phyloP scores from a whole-genome alignment of 2,888 invertebrate species.

The Tenthredo notha region DNA sequence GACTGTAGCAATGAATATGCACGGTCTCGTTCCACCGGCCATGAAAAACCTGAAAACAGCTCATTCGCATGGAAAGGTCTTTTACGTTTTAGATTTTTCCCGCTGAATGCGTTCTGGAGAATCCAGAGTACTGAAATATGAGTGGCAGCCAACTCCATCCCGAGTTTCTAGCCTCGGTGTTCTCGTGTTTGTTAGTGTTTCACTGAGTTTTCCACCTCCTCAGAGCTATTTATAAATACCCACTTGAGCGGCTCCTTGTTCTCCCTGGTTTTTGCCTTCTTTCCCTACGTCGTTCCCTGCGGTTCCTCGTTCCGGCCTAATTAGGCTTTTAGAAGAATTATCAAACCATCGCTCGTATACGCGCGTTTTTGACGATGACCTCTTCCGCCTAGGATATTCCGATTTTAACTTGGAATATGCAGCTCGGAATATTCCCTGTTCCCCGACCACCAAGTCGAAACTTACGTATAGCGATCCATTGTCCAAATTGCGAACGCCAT shows the following conservation, averaged over 20 bases:
- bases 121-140: slow-evolving; percentile 40
- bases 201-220: slow-evolving; percentile 44
- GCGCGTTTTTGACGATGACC: no score
- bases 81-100: slow-evolving; percentile 45
- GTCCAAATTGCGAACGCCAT: slow-evolving; percentile 53
- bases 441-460: slow-evolving; percentile 43
- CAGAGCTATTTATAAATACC: slow-evolving; percentile 45
- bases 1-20: slow-evolving; percentile 29
- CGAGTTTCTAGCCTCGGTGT: slow-evolving; percentile 26
- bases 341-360: slow-evolving; percentile 1
- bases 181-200: slow-evolving; percentile 47
- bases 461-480: slow-evolving; percentile 49
- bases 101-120: slow-evolving; percentile 43
- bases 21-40: slow-evolving; percentile 39
- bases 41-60: slow-evolving; percentile 33
- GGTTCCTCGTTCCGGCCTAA: slow-evolving; percentile 36
- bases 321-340: slow-evolving; percentile 37
- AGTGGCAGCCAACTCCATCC: slow-evolving; percentile 38
- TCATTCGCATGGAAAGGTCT: slow-evolving; percentile 49
- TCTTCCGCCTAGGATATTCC: no score
- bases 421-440: background rate
- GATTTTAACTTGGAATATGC: background rate
- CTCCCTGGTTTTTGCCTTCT: slow-evolving; percentile 46
- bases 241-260: slow-evolving; percentile 36
- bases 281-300: slow-evolving; percentile 45